A percentile compares a stretch with the other conserved stretches of the same genome.
phyloP scores from a whole-genome alignment of 2,797 vertebrate species.

The Melanotaenia boesemani region DNA sequence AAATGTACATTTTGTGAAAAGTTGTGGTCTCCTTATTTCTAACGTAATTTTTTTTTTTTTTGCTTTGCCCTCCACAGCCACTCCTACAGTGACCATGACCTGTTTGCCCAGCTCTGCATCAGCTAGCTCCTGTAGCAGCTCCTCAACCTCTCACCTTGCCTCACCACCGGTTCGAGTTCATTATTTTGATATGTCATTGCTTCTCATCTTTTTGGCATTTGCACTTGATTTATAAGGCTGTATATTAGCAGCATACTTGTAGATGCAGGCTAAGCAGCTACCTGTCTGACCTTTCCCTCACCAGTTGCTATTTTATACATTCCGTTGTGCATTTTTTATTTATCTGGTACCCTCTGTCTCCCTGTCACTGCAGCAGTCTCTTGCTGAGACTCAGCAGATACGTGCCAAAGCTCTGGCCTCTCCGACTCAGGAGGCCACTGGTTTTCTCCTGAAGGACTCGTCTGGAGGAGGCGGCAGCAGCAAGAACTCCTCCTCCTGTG shows the following conservation, averaged over 20 bases:
- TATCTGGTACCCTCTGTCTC: constrained; percentile 14
- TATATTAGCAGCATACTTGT: not conserved
- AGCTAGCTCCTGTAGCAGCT: constrained; percentile 97
- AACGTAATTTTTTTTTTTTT: not conserved
- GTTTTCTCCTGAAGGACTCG: constrained; percentile 90
- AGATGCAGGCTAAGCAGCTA: not conserved
- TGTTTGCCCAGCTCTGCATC: constrained; percentile 95
- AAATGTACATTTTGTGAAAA: not conserved
- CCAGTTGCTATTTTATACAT: not conserved
- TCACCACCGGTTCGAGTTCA: constrained; percentile 90
- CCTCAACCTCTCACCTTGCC: constrained; percentile 95
- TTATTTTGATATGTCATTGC: constrained; percentile 11
- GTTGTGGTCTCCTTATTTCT: not conserved
- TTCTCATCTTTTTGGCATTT: not conserved
- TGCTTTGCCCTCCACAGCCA: constrained; percentile 64
- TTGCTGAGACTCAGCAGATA: constrained; percentile 92
- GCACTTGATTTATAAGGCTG: not conserved
- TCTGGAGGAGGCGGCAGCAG: constrained; percentile 89
- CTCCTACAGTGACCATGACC: constrained; percentile 92
- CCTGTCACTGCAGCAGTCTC: constrained; percentile 86
- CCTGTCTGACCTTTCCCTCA: not conserved
- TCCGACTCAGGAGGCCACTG: constrained; percentile 88
- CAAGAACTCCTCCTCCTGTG: constrained; percentile 96
- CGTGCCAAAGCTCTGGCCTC: constrained; percentile 89
- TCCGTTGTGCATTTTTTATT: constrained; percentile 1